A percentile compares a stretch with the other conserved stretches of the same genome.
Conservation (phyloP, 2,797 vertebrate genomes). For the Neosilurus hyrtlii region DNA sequence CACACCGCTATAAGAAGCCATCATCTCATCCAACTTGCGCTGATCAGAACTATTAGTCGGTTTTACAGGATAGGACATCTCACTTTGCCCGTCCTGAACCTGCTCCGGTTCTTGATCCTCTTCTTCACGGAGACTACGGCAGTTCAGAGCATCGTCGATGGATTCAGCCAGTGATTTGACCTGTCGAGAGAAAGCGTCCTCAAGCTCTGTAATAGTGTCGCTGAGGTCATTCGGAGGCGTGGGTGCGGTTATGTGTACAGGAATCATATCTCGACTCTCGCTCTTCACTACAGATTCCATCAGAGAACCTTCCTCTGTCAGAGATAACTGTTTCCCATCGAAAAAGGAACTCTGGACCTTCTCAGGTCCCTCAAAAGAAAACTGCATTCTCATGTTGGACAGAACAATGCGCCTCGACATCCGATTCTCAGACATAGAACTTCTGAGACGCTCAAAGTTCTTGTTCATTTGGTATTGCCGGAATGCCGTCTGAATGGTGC, state of each 20-base stretch:
- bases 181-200: conserved; percentile 94
- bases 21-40: conserved; percentile 83
- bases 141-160: conserved; percentile 94
- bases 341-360: conserved; percentile 93
- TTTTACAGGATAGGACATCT: conserved; percentile 71
- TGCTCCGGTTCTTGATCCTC: conserved; percentile 73
- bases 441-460: conserved; percentile 86
- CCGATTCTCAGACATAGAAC: conserved; percentile 89
- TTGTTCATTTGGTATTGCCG: conserved; percentile 93
- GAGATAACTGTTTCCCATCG: conserved; percentile 89
- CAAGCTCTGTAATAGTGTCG: conserved; percentile 92
- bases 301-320: conserved; percentile 82
- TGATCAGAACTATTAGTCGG: conserved; percentile 72
- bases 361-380: conserved; percentile 95
- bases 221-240: conserved; percentile 80
- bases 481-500: conserved; percentile 87
- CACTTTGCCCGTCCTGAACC: conserved; percentile 74
- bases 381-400: conserved; percentile 99
- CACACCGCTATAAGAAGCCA: conserved; percentile 91
- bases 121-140: conserved; percentile 87
- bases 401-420: conserved; percentile 86
- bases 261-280: conserved; percentile 77
- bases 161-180: conserved; percentile 96
- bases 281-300: conserved; percentile 73
- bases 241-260: conserved; percentile 77